Conservation (phyloP, 2,888 invertebrate genomes). For the Marasmarcha lunaedactyla region DNA sequence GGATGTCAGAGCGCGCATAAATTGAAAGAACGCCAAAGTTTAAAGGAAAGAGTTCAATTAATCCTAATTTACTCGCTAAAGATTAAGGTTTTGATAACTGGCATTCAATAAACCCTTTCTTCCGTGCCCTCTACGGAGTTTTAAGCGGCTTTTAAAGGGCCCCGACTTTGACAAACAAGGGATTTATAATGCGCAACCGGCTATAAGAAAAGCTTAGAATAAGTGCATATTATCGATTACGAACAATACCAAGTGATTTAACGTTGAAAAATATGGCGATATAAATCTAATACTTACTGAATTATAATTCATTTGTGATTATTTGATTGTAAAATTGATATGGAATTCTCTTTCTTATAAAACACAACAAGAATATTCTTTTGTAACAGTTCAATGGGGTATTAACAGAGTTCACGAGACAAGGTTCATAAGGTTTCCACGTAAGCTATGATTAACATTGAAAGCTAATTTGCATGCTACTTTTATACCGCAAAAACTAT, state of each 20-base stretch:
- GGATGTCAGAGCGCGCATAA: no score
- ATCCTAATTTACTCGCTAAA: constrained; percentile 66
- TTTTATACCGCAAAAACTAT: constrained; percentile 5
- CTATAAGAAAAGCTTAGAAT: constrained; percentile 41
- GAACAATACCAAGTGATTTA: neutral
- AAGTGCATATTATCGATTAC: constrained; percentile 16
- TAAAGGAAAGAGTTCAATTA: constrained; percentile 65
- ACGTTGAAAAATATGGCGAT: neutral
- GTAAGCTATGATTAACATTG: no score
- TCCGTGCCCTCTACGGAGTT: constrained; percentile 45
- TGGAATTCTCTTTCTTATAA: no score
- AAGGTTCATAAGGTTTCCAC: no score
- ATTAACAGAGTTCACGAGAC: no score
- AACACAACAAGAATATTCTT: no score
- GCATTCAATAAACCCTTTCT: constrained; percentile 57
- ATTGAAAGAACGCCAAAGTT: constrained; percentile 11
- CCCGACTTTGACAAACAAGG: constrained; percentile 57
- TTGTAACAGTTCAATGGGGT: no score
- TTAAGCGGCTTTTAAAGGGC: constrained; percentile 63
- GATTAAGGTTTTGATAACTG: constrained; percentile 61
- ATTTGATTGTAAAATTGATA: neutral
- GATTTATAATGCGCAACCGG: constrained; percentile 53
- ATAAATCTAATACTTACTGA: neutral
- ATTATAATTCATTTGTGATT: neutral
- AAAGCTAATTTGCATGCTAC: neutral